Evolutionary conservation across 2,888 invertebrate genomes (phyloP), one percentile per base, ranked within the genome.

Genomic region (Slavum lentiscoides): DNA sequence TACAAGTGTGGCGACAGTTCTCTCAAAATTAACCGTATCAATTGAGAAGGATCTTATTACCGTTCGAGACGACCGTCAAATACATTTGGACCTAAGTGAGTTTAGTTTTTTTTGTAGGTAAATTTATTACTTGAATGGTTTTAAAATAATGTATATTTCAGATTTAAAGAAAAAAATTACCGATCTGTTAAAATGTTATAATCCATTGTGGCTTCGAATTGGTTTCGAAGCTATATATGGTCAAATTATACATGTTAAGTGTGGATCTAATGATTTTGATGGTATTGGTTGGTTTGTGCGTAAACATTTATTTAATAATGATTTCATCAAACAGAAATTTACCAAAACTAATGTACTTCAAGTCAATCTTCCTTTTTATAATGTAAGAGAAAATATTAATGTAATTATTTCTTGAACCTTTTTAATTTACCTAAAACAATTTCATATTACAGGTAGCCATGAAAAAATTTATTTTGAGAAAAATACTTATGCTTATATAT

Each of bases 191-290:
- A 87, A 96, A 19, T 92, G 92, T 81, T 97, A 96, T 85, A 96
- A 96, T 88, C 94, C 95, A 0, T 87, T 97, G 0, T 97, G 96
- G 96, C 88, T 97, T 74, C 89, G 96, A 74, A 91, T 97, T 67
- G 95, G 94, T 0, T 87, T 97, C 19, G 96, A 97, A 88, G 92
- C 94, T 0, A 89, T 95, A 17, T 96, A 92, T 85, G 92, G 92
- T 7, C 90, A 92, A 84, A 89, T 91, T n/a, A 90, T 96, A 83
- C 91, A 91, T 2, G 85, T 81, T 95, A 11, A 89, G 91, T 84
- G 93, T 93, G 0, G 95, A 95, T 86, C 91, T 90, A 58, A 62
- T 23, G 95, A 96, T 85, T 88, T 94, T 1, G 88, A 92, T 62
- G 93, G 94, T 0, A 87, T 96, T 39, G 92, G 92, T 17, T 89